Conservation (phyloP, 2,888 invertebrate genomes). For the Aphrophora alni region DNA sequence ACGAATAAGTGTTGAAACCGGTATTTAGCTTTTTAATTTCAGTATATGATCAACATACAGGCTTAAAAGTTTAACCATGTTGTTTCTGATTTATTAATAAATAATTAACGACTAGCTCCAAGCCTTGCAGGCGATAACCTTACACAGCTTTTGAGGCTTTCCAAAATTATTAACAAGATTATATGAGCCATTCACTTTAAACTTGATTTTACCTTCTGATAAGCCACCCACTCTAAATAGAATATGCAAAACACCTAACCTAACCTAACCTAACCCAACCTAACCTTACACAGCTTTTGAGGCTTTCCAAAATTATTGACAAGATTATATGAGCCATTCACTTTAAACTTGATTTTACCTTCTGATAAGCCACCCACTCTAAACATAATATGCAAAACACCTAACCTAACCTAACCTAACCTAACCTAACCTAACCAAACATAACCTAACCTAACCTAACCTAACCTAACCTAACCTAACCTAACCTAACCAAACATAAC, state of each 20-base stretch:
- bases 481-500: too few species aligned
- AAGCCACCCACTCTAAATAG: too few species aligned
- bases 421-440: too few species aligned
- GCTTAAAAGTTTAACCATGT: not conserved
- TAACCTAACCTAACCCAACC: too few species aligned
- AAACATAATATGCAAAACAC: too few species aligned
- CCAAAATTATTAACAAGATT: not conserved
- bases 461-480: too few species aligned
- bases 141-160: not conserved
- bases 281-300: not conserved
- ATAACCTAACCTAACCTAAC: too few species aligned
- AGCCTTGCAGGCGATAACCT: not conserved
- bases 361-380: too few species aligned
- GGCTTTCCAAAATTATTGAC: not conserved
- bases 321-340: not conserved
- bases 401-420: too few species aligned
- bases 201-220: too few species aligned
- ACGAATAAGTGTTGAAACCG: not conserved
- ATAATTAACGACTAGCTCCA: not conserved
- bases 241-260: too few species aligned
- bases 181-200: not conserved
- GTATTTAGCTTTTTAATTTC: not conserved
- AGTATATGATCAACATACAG: not conserved
- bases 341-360: too few species aligned
- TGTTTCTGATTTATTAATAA: not conserved